Conservation (phyloP, 1,140 invertebrate species). For the Aphelinus certus region DNA sequence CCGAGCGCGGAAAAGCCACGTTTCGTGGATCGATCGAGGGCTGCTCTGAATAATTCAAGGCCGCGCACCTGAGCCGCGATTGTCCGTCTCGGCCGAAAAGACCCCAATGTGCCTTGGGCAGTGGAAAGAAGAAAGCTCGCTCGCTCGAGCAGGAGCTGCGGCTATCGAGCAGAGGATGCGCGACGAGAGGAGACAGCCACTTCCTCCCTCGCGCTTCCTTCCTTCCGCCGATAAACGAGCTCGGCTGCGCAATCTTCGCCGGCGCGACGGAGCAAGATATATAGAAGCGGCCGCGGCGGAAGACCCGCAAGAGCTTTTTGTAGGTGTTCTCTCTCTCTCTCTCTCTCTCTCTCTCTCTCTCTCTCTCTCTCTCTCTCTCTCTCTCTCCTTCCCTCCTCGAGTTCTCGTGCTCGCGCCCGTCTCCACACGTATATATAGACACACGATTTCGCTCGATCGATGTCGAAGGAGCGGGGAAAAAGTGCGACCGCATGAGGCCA, state of each 20-base stretch:
- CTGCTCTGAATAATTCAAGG: too few relatives aligned
- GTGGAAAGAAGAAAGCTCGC: too few relatives aligned
- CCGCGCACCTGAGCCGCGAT: too few relatives aligned
- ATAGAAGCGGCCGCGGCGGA: background rate
- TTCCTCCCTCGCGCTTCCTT: slow-evolving; percentile 9
- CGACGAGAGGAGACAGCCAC: background rate
- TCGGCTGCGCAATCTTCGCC: background rate
- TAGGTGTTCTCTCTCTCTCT: slow-evolving; percentile 18
- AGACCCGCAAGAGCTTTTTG: slow-evolving; percentile 25
- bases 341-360: background rate
- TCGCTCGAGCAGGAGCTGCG: too few relatives aligned
- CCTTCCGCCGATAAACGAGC: background rate
- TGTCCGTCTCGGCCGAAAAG: too few relatives aligned
- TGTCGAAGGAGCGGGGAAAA: too few relatives aligned
- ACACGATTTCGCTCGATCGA: too few relatives aligned
- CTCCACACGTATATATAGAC: too few relatives aligned
- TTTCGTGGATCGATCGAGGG: too few relatives aligned
- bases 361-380: background rate
- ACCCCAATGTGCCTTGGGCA: too few relatives aligned
- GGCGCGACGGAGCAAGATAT: background rate
- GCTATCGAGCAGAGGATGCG: background rate
- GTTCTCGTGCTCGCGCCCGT: too few relatives aligned
- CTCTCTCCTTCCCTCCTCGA: background rate
- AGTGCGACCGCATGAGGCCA: too few relatives aligned
- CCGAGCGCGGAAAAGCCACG: background rate